Percentiles rank a stretch among this genome's conserved stretches.
phyloP scores from a whole-genome alignment of 2,888 invertebrate genomes.

The Ceriagrion tenellum region DNA sequence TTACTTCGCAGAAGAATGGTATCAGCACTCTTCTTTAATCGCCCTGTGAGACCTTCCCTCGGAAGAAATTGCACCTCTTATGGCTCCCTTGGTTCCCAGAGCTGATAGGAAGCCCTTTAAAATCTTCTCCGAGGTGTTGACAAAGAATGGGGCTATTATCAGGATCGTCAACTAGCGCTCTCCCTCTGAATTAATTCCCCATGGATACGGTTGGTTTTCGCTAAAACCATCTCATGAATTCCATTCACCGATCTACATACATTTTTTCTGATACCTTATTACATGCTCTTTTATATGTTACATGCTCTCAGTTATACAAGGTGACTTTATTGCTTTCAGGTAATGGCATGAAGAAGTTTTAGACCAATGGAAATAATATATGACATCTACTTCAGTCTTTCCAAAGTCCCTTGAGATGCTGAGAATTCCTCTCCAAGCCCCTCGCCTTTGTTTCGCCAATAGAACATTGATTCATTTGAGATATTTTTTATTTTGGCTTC shows the following conservation, averaged over 20 bases:
- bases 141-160: background rate
- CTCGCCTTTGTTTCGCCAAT: background rate
- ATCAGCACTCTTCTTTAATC: background rate
- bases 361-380: too few species aligned
- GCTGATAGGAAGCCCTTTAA: background rate
- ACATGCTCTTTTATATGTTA: too few species aligned
- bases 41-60: background rate
- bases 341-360: too few species aligned
- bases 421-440: background rate
- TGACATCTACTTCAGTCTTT: background rate
- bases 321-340: too few species aligned
- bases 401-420: background rate
- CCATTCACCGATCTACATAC: too few species aligned
- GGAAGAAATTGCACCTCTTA: background rate
- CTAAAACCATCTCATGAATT: too few species aligned
- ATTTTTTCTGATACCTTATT: too few species aligned
- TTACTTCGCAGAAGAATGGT: background rate
- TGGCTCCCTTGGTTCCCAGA: background rate
- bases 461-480: too few species aligned
- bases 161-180: background rate
- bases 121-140: background rate
- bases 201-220: too few species aligned
- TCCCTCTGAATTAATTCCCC: too few species aligned
- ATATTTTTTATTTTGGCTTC: too few species aligned
- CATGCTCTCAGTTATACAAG: too few species aligned